Conservation (phyloP, 92 coral and sea anemone species). For the Bergia sp. region DNA sequence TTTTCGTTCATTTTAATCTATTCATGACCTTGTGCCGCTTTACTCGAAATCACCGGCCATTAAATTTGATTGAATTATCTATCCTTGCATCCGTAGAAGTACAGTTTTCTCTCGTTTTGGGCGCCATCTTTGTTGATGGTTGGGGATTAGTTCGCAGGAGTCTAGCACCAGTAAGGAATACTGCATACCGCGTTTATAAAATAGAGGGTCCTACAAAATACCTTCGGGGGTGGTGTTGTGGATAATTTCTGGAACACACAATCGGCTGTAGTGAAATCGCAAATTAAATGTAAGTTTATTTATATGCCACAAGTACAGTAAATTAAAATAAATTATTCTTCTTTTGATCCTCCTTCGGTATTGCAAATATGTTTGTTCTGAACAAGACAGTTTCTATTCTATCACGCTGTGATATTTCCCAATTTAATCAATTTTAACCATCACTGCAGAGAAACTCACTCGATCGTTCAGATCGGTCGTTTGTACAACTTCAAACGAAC, state of each 20-base stretch:
- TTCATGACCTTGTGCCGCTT: constrained; percentile 6
- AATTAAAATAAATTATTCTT: neutral
- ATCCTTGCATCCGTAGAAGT: constrained; percentile 6
- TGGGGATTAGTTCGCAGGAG: constrained; percentile 7
- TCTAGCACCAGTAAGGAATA: constrained; percentile 5
- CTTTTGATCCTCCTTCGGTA: constrained; percentile 6
- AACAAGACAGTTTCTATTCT: constrained; percentile 3
- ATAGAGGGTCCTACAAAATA: neutral
- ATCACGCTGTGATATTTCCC: constrained; percentile 2
- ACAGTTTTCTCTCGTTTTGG: neutral
- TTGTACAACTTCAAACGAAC: neutral
- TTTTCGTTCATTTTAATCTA: neutral
- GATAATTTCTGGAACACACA: constrained; percentile 4
- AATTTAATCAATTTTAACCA: neutral
- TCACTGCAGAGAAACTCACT: constrained; percentile 21
- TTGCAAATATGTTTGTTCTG: constrained; percentile 3
- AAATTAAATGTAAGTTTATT: neutral
- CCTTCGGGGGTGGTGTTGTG: constrained; percentile 8
- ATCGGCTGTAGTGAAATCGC: constrained; percentile 6
- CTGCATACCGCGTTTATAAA: constrained; percentile 5
- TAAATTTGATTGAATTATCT: constrained; percentile 1
- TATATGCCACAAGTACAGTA: constrained; percentile 1
- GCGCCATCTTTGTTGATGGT: constrained; percentile 3
- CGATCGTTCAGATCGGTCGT: neutral
- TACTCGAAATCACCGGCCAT: constrained; percentile 6